phyloP scores from a whole-genome alignment of 2,113 vertebrate species.

The Halichoerus grypus region DNA sequence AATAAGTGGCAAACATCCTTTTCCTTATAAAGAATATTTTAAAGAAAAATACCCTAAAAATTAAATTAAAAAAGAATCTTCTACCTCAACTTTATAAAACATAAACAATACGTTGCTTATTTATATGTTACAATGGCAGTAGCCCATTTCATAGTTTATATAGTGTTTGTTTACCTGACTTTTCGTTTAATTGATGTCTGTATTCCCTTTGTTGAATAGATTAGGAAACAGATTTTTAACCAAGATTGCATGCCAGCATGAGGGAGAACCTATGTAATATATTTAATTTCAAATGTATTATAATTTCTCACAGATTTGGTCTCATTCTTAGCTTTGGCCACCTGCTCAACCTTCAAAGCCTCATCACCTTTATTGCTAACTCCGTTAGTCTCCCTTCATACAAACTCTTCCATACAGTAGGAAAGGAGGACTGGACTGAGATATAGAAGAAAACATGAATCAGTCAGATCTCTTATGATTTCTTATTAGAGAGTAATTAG shows the following conservation, averaged over 20 bases:
- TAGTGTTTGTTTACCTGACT: neutral
- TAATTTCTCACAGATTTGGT: neutral
- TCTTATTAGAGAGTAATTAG: neutral
- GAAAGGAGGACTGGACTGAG: neutral
- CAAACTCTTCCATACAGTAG: neutral
- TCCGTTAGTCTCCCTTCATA: neutral
- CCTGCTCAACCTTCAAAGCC: fast-evolving
- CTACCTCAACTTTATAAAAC: neutral
- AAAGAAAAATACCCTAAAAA: neutral
- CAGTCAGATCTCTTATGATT: neutral
- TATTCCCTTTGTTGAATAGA: neutral
- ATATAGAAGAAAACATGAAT: neutral
- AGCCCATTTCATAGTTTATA: neutral
- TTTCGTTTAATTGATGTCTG: neutral
- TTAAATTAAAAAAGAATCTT: neutral
- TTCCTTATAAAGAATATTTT: neutral
- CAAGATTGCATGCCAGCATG: neutral
- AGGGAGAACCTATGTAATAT: too few species aligned
- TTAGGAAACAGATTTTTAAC: neutral
- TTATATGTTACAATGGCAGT: neutral
- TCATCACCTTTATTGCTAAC: neutral
- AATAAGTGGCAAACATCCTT: neutral
- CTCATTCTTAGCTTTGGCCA: neutral
- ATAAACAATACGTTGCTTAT: neutral
- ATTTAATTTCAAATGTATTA: neutral